A percentile compares a stretch with the other conserved stretches of the same genome.
phyloP scores from a whole-genome alignment of 2,888 invertebrate genomes.

The Amblyjoppa proteus region DNA sequence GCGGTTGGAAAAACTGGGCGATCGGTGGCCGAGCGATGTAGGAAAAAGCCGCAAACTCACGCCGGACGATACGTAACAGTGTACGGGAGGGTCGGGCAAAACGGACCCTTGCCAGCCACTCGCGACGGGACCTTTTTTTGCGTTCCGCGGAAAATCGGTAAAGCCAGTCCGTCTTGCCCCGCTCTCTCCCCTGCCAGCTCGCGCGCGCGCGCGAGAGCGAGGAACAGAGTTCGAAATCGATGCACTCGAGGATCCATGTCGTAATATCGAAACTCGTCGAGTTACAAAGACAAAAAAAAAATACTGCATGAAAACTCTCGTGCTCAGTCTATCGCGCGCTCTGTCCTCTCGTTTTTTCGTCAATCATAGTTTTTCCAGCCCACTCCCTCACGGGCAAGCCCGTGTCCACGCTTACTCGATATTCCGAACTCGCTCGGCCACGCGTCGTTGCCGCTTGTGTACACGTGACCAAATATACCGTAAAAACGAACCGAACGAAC shows the following conservation, averaged over 20 bases:
- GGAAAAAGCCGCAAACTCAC: neutral
- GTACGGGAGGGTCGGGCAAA: neutral
- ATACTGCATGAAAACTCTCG: slow-evolving; percentile 26
- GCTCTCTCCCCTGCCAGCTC: too few relatives aligned
- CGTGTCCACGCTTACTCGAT: slow-evolving; percentile 56
- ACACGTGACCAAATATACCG: slow-evolving; percentile 64
- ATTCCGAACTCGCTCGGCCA: slow-evolving; percentile 46
- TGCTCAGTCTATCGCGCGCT: slow-evolving; percentile 21
- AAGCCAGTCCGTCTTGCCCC: too few relatives aligned
- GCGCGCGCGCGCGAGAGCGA: neutral
- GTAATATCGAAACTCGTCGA: slow-evolving; percentile 20
- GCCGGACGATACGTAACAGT: neutral
- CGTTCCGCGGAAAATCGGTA: too few relatives aligned
- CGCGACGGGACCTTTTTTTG: too few relatives aligned
- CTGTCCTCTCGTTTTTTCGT: slow-evolving; percentile 43
- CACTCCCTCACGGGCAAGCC: neutral
- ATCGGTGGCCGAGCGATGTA: slow-evolving; percentile 7
- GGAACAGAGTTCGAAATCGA: slow-evolving; percentile 28
- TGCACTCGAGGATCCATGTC: slow-evolving; percentile 28
- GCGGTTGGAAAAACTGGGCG: neutral
- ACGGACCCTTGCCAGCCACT: too few relatives aligned
- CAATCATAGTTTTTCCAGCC: slow-evolving; percentile 62
- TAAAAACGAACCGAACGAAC: slow-evolving; percentile 65
- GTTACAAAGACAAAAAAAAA: neutral
- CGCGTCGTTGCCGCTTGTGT: slow-evolving; percentile 56